Conservation (phyloP, 2,888 invertebrate species). For the Digitonthophagus gazella region DNA sequence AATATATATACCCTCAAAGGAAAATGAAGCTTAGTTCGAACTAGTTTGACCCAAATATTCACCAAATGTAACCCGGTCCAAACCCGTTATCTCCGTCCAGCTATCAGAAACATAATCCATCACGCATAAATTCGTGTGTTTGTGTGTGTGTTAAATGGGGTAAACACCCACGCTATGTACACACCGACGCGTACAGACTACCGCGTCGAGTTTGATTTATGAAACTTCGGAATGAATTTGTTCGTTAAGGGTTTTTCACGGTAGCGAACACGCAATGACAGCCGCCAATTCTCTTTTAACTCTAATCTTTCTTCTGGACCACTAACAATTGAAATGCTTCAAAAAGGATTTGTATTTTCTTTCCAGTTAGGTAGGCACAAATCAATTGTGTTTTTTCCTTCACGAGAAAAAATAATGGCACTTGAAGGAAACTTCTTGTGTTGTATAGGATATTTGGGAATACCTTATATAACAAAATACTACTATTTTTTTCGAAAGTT, state of each 20-base stretch:
- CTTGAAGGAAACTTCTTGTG: no score
- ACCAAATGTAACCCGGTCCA: not conserved
- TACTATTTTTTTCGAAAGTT: no score
- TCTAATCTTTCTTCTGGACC: not conserved
- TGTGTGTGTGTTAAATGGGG: slow-evolving; percentile 26
- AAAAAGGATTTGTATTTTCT: no score
- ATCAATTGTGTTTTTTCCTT: no score
- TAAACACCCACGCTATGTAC: slow-evolving; percentile 16
- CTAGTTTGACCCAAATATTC: slow-evolving; percentile 14
- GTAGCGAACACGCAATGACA: not conserved
- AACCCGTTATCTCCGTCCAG: slow-evolving; percentile 14
- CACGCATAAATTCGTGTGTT: slow-evolving; percentile 24
- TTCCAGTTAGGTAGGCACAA: no score
- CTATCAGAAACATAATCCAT: slow-evolving; percentile 28
- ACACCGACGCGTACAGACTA: slow-evolving; percentile 11
- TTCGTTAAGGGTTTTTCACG: not conserved
- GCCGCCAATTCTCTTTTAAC: not conserved
- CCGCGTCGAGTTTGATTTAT: slow-evolving; percentile 21
- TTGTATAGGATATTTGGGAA: no score
- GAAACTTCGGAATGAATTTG: slow-evolving; percentile 15
- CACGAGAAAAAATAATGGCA: no score
- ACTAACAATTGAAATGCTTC: no score
- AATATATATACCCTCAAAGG: no score
- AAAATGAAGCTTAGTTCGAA: slow-evolving; percentile 1
- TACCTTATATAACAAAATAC: no score